A percentile compares a stretch with the other conserved stretches of the same genome.
Conservation (phyloP, 2,113 vertebrate species). For the Sorex fumeus region DNA sequence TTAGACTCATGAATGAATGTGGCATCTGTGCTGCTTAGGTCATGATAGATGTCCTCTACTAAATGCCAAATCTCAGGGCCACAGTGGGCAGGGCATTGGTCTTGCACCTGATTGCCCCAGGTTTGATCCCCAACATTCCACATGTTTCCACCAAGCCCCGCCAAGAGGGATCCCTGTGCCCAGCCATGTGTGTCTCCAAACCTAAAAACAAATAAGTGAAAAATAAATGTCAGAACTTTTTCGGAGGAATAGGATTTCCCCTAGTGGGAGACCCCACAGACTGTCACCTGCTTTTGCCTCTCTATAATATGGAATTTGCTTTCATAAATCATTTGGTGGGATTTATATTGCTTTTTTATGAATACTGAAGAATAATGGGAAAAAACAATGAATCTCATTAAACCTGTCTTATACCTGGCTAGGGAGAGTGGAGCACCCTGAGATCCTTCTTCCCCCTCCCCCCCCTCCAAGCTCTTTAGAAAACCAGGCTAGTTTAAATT, state of each 20-base stretch:
- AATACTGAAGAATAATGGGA: conserved; percentile 15
- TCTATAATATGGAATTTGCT: conserved; percentile 49
- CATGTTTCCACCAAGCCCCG: too few relatives aligned
- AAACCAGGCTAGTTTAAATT: conserved; percentile 46
- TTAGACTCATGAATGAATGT: background rate
- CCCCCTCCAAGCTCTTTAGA: background rate
- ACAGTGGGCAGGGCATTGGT: too few relatives aligned
- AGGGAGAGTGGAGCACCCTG: too few relatives aligned
- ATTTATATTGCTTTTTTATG: background rate
- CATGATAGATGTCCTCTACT: background rate
- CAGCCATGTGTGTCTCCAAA: too few relatives aligned
- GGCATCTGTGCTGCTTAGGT: background rate
- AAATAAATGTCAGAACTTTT: conserved; percentile 44
- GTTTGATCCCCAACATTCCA: too few relatives aligned
- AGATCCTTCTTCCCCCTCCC: too few relatives aligned
- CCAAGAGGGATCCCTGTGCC: too few relatives aligned
- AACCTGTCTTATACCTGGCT: too few relatives aligned
- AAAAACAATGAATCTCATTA: background rate
- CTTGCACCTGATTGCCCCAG: too few relatives aligned
- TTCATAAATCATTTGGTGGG: conserved; percentile 52
- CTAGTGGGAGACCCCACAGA: background rate
- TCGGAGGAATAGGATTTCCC: conserved; percentile 2
- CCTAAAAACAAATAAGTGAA: too few relatives aligned
- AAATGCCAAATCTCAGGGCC: too few relatives aligned
- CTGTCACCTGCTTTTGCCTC: conserved; percentile 18